Base-by-base conservation (phyloP, 2,888 invertebrate species). In the Tachina fera region DNA sequence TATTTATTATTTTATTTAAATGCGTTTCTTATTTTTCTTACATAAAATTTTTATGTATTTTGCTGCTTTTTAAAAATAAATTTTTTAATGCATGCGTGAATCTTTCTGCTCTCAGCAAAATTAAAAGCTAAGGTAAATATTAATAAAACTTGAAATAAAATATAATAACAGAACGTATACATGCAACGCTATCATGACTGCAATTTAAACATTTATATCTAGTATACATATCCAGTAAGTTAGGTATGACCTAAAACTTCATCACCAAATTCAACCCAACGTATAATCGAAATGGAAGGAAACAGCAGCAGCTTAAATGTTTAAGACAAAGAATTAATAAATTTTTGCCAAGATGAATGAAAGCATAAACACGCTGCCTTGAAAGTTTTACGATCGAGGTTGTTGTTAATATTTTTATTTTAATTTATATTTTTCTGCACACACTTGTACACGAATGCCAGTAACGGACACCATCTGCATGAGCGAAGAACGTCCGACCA, bases 61-160 rank as follows among this genome's bases (percentile, higher is more conserved):
- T 19, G 39, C 51, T 70, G 81, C 68, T 81, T 84, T 41, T 58
- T 9, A 13, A 58, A 77, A 77, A 85, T 81, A 74, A 81, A 81
- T 81, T 78, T 81, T 78, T 77, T 81, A 85, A 74, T 81, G 74
- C 68, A 81, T 70, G 84, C 84, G 84, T 85, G 77, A 84, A 80
- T 31, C 31, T 84, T 47, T 79, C 75, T 70, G 51, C 65, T 83
- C 71, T 58, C 60, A 72, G 47, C 58, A 72, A 77, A 72, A 68
- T 74, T 81, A 68, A 82, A 68, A 71, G 11, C 19, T 31, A 16
- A 63, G 45, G 43, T 11, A 43, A 19, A 56, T 63, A 79, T 53
- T 71, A 16, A 47, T 53, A 41, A 67, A 31, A 43, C 41, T 16
- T 53, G 47, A 41, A 8, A 60, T 58, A n/a, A 16, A 61, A 13